Base-by-base conservation (phyloP, 2,113 vertebrate genomes). In the Sigmodon hispidus region DNA sequence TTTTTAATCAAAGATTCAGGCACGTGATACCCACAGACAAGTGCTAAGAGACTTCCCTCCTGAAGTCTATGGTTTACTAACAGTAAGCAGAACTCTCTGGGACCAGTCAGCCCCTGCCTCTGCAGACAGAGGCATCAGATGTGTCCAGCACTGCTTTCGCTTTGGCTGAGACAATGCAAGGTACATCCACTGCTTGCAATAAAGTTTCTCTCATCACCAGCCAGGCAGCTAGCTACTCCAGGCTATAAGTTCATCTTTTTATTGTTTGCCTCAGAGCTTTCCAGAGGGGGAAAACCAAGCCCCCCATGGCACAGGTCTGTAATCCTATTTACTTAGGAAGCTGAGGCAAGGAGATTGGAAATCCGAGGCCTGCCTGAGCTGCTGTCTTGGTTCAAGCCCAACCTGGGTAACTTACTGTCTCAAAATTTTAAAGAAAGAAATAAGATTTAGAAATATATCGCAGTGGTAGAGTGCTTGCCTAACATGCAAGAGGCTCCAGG, bases 1-100 rank as follows among this genome's bases (percentile, higher is more conserved):
- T 69, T 90, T 92, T 86, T 76, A 89, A 81, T 86, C 65, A 75
- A 80, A 65, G 81, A 88, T 57, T 34, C 69, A 92, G 81, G 43
- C 69, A 81, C 55, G 36, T 61, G 67, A 65, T 22, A 55, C n/a
- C 72, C 65, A 55, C 16, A 63, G 50, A 81, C 48, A 84, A 93
- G 2, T 7, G 57, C 52, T 45, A 40, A 80, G 48, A 87, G 45
- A 45, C 63, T 65, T 75, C 48, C 90, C 72, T 67, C 43, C 59
- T 40, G 48, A 7, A n/a, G 70, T 22, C 79, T 61, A 1, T 63
- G 83, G 26, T 6, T 40, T 50, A 67, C 52, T 65, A 45, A 94
- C 1, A 57, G 34, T 72, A 11, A 67, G 48, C 13, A 4, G 0
- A 43, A 45, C 26, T n/a, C 59, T 26, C 75, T 45, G 87, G 12